Base-by-base conservation (phyloP, 1,140 invertebrate species). In the Stenopsyche tienmushanensis region DNA sequence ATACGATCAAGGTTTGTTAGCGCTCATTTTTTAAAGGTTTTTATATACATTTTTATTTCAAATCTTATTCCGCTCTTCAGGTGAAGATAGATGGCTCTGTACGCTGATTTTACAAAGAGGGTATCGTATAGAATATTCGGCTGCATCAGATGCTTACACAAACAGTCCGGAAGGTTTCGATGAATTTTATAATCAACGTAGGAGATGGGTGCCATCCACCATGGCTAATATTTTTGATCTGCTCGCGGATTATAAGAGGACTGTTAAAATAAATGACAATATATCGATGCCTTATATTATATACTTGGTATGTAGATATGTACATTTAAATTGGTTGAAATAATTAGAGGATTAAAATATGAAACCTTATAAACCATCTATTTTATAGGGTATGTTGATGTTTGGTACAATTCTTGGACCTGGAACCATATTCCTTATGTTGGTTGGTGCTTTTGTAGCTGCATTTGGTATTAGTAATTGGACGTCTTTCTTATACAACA, bases 181-280 rank as follows among this genome's bases (percentile, higher is more conserved):
- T 67, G 96, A 98, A 77, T 98, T 98, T 76, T 98, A 96, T 80
- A 98, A 97, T 75, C 96, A 98, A 78, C 86, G 96, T 59, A 87
- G 96, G 74, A 86, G 96, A 66, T 98, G 96, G 96, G 95, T 96
- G 20, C 96, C 95, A 3, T 98, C 95, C 0, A 98, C 95, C 21
- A 95, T 98, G 72, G 96, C 96, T 20, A 98, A 98, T 74, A 98
- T 98, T 75, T 91, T 98, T 86, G 96, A 98, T 78, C 80, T 98
- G 66, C 84, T 98, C 0, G 86, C 88, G 72, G 94, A 96, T 74
- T 93, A 91, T 59, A 96, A 95, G 78, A 84, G 88, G 70, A 97
- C 96, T 0, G 94, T 98, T 21, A 90, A 93, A 77, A 91, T 98
- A 52, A 99, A 99, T 72, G 95, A 98, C 73, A 98, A 97, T 73